Evolutionary conservation across 1,140 invertebrate genomes (phyloP), one percentile per base, ranked within the genome.

Genomic region (Plectus sambesii): DNA sequence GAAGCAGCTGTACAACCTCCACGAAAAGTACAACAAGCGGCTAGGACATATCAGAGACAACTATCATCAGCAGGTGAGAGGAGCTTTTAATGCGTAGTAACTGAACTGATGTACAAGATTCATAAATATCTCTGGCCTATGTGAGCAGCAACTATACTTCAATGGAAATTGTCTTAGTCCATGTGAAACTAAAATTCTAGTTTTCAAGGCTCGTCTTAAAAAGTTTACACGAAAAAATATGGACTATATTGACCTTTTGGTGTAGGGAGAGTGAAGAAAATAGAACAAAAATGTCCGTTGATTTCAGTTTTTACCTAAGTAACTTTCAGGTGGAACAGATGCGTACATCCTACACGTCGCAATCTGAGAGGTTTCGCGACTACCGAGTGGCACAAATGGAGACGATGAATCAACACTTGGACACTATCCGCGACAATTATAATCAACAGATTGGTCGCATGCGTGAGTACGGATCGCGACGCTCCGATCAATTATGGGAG

Each of bases 11-110:
- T 63, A 66, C 17, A 63, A 51, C 24, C 23, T 67, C 5, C 64
- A 67, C 19, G 63, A 67, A 17, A 68, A 51, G 5, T 67, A 67
- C 43, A 47, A 52, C 9, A 42, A 49, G 6, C 37, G 48, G 26
- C 50, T 69, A 2, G 40, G 49, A 20, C 26, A 49, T 3, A 55
- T 66, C 37, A 44, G 66, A 20, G 63, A 66, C 19, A 69, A 66
- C 42, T 66, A 69, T 44, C 65, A 69, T 38, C 36, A 63, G 27
- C 58, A 61, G 54, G n/a, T n/a, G n/a, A n/a, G n/a, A n/a, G n/a
- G n/a, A n/a, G n/a, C n/a, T n/a, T n/a, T n/a, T n/a, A n/a, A n/a
- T n/a, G n/a, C n/a, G n/a, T n/a, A n/a, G n/a, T n/a, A n/a, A n/a
- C n/a, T n/a, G n/a, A n/a, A n/a, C n/a, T n/a, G n/a, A n/a, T n/a